A percentile compares a stretch with the other conserved stretches of the same genome.
These are phyloP conservation scores for Bombus superbus DNA, from an alignment of 1,140 invertebrate species.

Conservation along the genomic window DNA sequence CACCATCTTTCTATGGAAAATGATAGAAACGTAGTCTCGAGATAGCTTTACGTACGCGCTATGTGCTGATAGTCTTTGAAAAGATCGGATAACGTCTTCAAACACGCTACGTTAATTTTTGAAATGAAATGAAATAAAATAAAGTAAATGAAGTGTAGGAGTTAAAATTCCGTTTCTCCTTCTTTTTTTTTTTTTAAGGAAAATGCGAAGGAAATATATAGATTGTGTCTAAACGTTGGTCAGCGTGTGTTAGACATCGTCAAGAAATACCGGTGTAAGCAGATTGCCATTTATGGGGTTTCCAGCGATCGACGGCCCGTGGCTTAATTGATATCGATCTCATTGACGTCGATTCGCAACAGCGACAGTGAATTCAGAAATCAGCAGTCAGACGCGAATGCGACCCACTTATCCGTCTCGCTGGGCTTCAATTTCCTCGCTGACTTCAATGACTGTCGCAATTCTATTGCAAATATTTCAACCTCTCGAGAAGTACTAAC, in stretches of 20 bases:
- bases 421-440: conserved; percentile 4
- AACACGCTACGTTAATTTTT: no score
- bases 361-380: conserved; percentile 26
- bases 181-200: no score
- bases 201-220: neutral
- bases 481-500: no score
- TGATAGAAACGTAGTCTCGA: neutral
- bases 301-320: conserved; percentile 14
- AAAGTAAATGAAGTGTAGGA: no score
- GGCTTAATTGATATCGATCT: conserved; percentile 36
- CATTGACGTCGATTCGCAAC: neutral
- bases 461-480: no score
- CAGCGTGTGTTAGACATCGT: neutral
- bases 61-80: no score
- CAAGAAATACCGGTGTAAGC: neutral
- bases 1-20: neutral
- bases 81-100: no score
- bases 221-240: neutral
- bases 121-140: no score
- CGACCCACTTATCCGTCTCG: conserved; percentile 14
- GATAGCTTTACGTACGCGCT: no score
- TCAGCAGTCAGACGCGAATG: neutral
- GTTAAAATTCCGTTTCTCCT: no score
- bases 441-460: neutral
- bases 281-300: conserved; percentile 41